These are phyloP conservation scores for Crossocerus cetratus DNA, from an alignment of 2,888 invertebrate genomes.

Conservation along the genomic window DNA sequence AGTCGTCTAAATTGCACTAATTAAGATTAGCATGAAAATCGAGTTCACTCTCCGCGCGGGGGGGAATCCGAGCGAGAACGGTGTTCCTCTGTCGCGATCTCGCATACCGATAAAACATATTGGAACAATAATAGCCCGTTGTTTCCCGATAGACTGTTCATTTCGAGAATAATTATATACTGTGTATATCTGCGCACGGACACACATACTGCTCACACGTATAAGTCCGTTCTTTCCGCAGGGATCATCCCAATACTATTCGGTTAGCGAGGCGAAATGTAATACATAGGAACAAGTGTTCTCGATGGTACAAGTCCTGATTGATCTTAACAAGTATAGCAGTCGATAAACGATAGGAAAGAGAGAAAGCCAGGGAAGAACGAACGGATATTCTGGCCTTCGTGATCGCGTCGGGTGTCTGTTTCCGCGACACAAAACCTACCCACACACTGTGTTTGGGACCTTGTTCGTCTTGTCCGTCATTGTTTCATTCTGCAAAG, in stretches of 20 bases:
- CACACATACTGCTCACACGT: conserved; percentile 5
- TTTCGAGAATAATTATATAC: conserved; percentile 11
- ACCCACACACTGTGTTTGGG: conserved; percentile 38
- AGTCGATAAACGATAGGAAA: no score
- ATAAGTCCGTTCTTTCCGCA: conserved; percentile 38
- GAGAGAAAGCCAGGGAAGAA: conserved; percentile 3
- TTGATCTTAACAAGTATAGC: neutral
- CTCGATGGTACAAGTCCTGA: neutral
- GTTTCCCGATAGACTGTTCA: conserved; percentile 42
- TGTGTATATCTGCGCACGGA: conserved; percentile 8
- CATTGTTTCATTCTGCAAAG: conserved; percentile 66
- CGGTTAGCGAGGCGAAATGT: conserved; percentile 25
- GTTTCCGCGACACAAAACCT: conserved; percentile 42
- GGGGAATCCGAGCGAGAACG: no score
- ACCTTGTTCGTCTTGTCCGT: conserved; percentile 66
- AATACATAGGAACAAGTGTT: neutral
- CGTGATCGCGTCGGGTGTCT: conserved; percentile 36
- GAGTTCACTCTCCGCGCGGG: no score
- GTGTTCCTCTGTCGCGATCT: no score
- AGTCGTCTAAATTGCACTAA: no score
- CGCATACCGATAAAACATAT: neutral
- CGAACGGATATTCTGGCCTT: conserved; percentile 24
- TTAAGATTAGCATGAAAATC: no score
- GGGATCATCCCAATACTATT: conserved; percentile 51
- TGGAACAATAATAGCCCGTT: conserved; percentile 33